Evolutionary conservation across 2,113 vertebrate species (phyloP), one percentile per base, ranked within the genome.

Genomic region (Stegastes partitus): DNA sequence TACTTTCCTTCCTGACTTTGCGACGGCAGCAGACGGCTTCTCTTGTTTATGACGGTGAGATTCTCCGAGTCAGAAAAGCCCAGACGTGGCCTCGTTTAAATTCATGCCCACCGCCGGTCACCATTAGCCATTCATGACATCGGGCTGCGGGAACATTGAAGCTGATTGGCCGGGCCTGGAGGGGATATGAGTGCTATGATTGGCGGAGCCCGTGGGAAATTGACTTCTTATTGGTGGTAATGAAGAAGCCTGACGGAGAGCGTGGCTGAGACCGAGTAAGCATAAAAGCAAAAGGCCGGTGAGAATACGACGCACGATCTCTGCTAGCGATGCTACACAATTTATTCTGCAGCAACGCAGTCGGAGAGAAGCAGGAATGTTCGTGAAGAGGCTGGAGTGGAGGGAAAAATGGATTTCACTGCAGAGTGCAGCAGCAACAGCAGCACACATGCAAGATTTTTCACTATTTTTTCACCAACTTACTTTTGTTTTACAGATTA

Each of bases 41-140:
- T 64, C 63, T 39, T 71, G 34, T 83, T 72, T 47, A 21, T 23
- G 31, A 1, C n/a, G n/a, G n/a, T 6, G 19, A 5, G 21, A 21
- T 34, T 23, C 63, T 31, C 15, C 0, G 18, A 55, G 42, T 63
- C 26, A 11, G 28, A 67, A 81, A 73, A 42, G 5, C 12, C 25
- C 39, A 4, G 50, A 31, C n/a, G 49, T 19, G 54, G 26, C 14
- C 75, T 86, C 62, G 87, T 91, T 82, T 53, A 51, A 62, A 92
- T 91, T 91, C 91, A 68, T 15, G 26, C 25, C 81, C 54, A 83
- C 63, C 39, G 22, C 68, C 2, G 1, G 61, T 62, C 19, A 0
- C 59, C 83, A 85, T 92, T 91, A 89, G 63, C 81, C 86, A 90
- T 90, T 91, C 89, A 87, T 87, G 81, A 84, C 86, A 74, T 11